These are phyloP conservation scores for Schrankia costaestrigalis DNA, from an alignment of 2,888 invertebrate genomes.

Conservation along the genomic window DNA sequence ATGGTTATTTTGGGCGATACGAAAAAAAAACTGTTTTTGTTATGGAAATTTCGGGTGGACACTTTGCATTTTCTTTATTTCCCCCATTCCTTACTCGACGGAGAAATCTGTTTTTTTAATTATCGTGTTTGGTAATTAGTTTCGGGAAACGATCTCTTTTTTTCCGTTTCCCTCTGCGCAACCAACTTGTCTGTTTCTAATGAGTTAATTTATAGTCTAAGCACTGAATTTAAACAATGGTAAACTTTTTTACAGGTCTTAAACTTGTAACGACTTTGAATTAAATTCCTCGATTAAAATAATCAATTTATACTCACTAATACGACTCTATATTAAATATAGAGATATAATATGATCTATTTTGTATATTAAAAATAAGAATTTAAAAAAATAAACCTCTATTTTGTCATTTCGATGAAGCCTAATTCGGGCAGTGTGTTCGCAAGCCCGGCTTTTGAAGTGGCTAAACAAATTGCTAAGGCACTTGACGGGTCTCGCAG, in stretches of 20 bases:
- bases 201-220: conserved; percentile 72
- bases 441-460: conserved; percentile 56
- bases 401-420: conserved; percentile 25
- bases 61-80: conserved; percentile 78
- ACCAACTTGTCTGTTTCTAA: conserved; percentile 73
- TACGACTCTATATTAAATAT: too few relatives aligned
- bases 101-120: conserved; percentile 78
- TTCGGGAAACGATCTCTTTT: conserved; percentile 73
- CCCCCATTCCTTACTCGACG: conserved; percentile 56
- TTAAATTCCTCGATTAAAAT: too few relatives aligned
- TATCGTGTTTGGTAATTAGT: conserved; percentile 81
- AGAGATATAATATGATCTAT: too few relatives aligned
- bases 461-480: conserved; percentile 63
- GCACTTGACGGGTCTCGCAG: conserved; percentile 63
- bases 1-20: conserved; percentile 75
- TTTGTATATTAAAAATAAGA: too few relatives aligned
- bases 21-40: conserved; percentile 73
- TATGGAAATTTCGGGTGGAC: conserved; percentile 76
- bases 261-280: too few relatives aligned
- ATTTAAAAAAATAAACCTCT: too few relatives aligned
- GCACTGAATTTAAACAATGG: conserved; percentile 24
- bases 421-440: conserved; percentile 35
- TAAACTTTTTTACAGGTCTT: conserved; percentile 10
- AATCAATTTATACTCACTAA: too few relatives aligned
- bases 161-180: conserved; percentile 58